Conservation (phyloP, 2,888 invertebrate genomes). For the Altica lythri region DNA sequence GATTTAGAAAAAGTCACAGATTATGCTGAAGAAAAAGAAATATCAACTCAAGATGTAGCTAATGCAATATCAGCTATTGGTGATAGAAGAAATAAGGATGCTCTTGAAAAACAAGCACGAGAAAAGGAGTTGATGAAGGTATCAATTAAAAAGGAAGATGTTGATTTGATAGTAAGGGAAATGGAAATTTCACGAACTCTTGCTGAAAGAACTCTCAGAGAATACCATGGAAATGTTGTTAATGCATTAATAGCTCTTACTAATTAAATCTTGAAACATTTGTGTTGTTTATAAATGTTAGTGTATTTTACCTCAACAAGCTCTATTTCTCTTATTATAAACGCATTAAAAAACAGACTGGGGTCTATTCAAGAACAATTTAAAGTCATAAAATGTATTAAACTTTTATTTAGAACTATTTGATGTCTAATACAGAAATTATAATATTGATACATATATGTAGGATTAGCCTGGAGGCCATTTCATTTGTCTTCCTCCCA, state of each 20-base stretch:
- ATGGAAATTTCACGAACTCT: slow-evolving; percentile 84
- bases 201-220: slow-evolving; percentile 89
- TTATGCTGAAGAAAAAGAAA: slow-evolving; percentile 96
- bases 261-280: slow-evolving; percentile 60
- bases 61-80: slow-evolving; percentile 90
- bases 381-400: no score
- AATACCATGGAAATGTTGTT: slow-evolving; percentile 90
- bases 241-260: slow-evolving; percentile 86
- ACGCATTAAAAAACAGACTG: no score
- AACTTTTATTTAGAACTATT: no score
- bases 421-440: no score
- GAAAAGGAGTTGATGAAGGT: slow-evolving; percentile 93
- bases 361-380: no score
- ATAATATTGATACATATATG: no score
- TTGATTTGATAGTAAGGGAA: slow-evolving; percentile 95
- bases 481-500: slow-evolving; percentile 76
- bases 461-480: slow-evolving; percentile 58
- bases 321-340: no score
- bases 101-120: slow-evolving; percentile 85
- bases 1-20: slow-evolving; percentile 97
- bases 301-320: no score
- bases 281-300: no score
- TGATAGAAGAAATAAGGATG: slow-evolving; percentile 87
- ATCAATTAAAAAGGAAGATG: slow-evolving; percentile 94
- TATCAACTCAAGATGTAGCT: slow-evolving; percentile 85